phyloP scores from a whole-genome alignment of 2,113 vertebrate species.

The Planiliza haematocheilus region DNA sequence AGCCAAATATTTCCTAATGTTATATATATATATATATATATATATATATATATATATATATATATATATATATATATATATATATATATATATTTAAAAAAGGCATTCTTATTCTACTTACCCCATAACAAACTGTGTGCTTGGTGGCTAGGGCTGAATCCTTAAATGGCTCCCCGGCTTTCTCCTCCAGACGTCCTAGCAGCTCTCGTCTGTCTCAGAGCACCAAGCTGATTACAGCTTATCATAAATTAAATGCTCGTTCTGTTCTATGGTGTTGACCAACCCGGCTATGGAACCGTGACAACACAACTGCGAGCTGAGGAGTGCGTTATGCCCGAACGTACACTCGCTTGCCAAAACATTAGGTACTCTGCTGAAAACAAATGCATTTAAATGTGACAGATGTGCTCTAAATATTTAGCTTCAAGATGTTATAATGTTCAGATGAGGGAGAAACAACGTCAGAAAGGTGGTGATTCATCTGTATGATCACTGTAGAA shows the following conservation, averaged over 20 bases:
- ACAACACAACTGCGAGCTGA: conserved; percentile 32
- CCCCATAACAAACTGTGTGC: neutral
- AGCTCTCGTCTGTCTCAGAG: conserved; percentile 50
- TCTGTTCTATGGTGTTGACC: conserved; percentile 42
- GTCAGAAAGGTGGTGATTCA: too few relatives aligned
- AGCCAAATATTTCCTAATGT: conserved; percentile 41
- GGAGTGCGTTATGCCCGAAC: conserved; percentile 6
- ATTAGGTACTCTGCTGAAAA: too few relatives aligned
- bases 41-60: too few relatives aligned
- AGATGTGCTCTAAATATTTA: too few relatives aligned
- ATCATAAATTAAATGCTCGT: conserved; percentile 56
- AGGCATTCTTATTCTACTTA: neutral
- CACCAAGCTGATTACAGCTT: conserved; percentile 60
- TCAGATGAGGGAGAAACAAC: too few relatives aligned
- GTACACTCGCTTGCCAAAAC: too few relatives aligned
- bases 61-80: too few relatives aligned
- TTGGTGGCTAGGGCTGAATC: neutral
- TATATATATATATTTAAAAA: neutral
- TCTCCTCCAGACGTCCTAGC: conserved; percentile 66
- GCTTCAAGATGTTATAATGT: too few relatives aligned
- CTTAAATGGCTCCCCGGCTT: conserved; percentile 36
- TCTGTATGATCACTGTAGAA: too few relatives aligned
- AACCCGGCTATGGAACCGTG: conserved; percentile 6
- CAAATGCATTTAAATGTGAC: too few relatives aligned
- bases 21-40: too few relatives aligned